Evolutionary conservation across 2,888 invertebrate species (phyloP).

Genomic region (Philereme transversata): DNA sequence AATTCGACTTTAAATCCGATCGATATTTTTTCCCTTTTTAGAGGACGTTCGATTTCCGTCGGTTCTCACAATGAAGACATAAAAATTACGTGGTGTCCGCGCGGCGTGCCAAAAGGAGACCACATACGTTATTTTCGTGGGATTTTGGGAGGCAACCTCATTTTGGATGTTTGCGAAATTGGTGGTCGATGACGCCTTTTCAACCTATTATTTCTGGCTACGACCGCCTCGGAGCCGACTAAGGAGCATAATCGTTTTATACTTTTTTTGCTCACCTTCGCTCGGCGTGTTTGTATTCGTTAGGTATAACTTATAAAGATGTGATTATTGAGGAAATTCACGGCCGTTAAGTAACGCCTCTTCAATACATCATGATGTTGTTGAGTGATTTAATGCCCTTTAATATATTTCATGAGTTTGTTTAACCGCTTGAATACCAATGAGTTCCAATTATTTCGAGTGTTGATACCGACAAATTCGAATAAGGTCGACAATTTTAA

Average conservation of each 20-base stretch:
- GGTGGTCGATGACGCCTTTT: constrained; percentile 79
- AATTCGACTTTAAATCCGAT: constrained; percentile 68
- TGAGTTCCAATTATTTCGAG: constrained; percentile 3
- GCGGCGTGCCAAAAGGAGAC: constrained; percentile 77
- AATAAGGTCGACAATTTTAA: constrained; percentile 17
- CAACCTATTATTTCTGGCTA: constrained; percentile 75
- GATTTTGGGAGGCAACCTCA: constrained; percentile 61
- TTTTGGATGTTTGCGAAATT: constrained; percentile 72
- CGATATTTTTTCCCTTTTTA: constrained; percentile 55
- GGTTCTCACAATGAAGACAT: constrained; percentile 82
- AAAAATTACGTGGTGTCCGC: constrained; percentile 67
- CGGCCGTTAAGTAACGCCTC: constrained; percentile 41
- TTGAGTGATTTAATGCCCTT: constrained; percentile 23
- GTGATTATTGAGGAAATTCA: constrained; percentile 76
- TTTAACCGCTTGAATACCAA: constrained; percentile 15
- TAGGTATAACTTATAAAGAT: constrained; percentile 67
- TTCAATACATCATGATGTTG: constrained; percentile 30
- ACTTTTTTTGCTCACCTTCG: constrained; percentile 47
- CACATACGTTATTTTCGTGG: constrained; percentile 75
- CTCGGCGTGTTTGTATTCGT: constrained; percentile 79
- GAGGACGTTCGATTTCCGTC: constrained; percentile 55
- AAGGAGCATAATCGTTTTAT: constrained; percentile 66
- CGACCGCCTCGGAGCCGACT: constrained; percentile 63
- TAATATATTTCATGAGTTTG: constrained; percentile 10
- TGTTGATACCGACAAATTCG: constrained; percentile 8